These are phyloP conservation scores for Aplodontia rufa DNA, from an alignment of 2,113 vertebrate genomes.

Conservation along the genomic window DNA sequence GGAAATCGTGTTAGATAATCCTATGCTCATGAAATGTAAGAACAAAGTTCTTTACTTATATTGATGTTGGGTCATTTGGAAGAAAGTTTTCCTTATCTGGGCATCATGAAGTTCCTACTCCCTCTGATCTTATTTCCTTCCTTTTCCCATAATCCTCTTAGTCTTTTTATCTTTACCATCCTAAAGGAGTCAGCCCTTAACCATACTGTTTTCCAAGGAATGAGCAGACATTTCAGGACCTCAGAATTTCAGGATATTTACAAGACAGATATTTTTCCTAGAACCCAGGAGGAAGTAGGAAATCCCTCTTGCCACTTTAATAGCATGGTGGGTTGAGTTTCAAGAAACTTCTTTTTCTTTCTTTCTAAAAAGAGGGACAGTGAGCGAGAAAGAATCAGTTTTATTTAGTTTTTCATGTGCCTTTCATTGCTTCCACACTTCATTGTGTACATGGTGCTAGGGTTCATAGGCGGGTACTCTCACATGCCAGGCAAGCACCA, in stretches of 20 bases:
- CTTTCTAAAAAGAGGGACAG: too few species aligned
- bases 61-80: neutral
- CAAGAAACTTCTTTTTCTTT: neutral
- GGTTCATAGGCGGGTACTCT: too few species aligned
- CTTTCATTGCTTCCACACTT: too few species aligned
- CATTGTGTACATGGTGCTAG: too few species aligned
- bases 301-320: neutral
- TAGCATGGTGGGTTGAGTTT: neutral
- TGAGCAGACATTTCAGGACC: neutral
- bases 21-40: neutral
- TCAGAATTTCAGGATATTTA: neutral
- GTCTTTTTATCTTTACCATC: neutral
- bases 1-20: neutral
- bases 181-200: neutral
- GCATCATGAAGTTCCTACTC: neutral
- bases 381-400: too few species aligned
- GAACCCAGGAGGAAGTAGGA: neutral
- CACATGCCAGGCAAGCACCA: too few species aligned
- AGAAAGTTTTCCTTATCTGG: neutral
- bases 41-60: neutral
- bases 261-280: neutral
- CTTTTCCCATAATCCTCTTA: neutral
- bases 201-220: neutral
- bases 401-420: too few species aligned
- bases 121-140: neutral